phyloP scores from a whole-genome alignment of 2,888 invertebrate genomes.

The Carterocephalus palaemon region DNA sequence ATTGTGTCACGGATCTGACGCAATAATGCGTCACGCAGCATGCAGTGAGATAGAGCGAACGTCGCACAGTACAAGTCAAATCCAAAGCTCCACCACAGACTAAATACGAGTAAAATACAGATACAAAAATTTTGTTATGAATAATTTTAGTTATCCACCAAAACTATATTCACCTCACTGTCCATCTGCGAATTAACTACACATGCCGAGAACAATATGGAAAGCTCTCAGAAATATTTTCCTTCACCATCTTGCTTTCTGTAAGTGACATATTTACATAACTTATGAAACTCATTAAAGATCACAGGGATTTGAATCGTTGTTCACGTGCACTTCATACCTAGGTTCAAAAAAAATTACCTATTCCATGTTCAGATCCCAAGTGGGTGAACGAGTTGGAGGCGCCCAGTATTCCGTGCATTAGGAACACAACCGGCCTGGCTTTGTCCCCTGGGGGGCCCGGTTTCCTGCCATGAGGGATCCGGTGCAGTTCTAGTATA shows the following conservation, averaged over 20 bases:
- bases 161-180: background rate
- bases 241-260: background rate
- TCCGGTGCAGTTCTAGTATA: constrained; percentile 52
- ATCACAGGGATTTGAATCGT: background rate
- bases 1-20: no score
- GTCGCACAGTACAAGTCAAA: no score
- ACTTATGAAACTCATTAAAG: background rate
- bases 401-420: constrained; percentile 47
- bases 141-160: background rate
- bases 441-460: constrained; percentile 11
- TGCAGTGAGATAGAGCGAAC: no score
- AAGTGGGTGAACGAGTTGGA: constrained; percentile 40
- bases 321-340: background rate
- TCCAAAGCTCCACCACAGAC: no score
- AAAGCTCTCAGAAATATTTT: background rate
- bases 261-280: background rate
- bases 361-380: constrained; percentile 44
- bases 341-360: constrained; percentile 33
- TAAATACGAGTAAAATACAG: no score
- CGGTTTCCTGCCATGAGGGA: constrained; percentile 39
- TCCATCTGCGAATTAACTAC: background rate
- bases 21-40: no score
- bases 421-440: constrained; percentile 49
- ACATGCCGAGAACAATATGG: background rate
- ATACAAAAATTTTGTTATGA: background rate